Conservation (phyloP, 2,113 vertebrate species). For the Raja brachyura region DNA sequence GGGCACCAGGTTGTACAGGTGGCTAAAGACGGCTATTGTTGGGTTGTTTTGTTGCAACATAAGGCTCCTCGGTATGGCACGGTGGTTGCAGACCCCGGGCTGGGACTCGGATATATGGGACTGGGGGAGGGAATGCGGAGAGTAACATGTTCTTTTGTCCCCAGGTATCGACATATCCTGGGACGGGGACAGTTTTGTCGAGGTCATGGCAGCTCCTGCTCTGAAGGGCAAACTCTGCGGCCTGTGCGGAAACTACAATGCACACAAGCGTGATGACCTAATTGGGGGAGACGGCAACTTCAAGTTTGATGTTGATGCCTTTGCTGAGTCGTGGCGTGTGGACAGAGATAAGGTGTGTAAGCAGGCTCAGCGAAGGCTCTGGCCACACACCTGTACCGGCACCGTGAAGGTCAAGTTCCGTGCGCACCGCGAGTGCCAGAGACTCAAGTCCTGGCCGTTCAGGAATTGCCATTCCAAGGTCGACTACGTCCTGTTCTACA, state of each 20-base stretch:
- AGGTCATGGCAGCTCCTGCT: conserved; percentile 84
- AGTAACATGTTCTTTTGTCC: neutral
- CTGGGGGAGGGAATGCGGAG: no score
- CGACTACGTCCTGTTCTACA: conserved; percentile 81
- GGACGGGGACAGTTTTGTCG: conserved; percentile 98
- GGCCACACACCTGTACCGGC: conserved; percentile 77
- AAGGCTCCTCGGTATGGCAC: no score
- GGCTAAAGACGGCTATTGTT: no score
- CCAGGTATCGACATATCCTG: conserved; percentile 93
- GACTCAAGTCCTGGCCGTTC: conserved; percentile 90
- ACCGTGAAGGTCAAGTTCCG: conserved; percentile 83
- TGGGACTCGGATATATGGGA: no score
- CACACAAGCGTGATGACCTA: conserved; percentile 86
- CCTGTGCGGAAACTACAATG: conserved; percentile 95
- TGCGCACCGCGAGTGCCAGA: conserved; percentile 90
- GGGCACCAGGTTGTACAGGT: no score
- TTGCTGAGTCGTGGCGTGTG: conserved; percentile 89
- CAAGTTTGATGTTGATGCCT: conserved; percentile 94
- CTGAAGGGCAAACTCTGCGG: conserved; percentile 87
- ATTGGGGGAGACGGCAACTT: conserved; percentile 86
- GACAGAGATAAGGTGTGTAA: conserved; percentile 85
- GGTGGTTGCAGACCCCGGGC: no score
- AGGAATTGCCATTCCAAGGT: conserved; percentile 83
- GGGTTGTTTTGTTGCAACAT: no score
- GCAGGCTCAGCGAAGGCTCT: conserved; percentile 60